These are phyloP conservation scores for Stigmatopora argus DNA, from an alignment of 2,113 vertebrate genomes.

Conservation along the genomic window DNA sequence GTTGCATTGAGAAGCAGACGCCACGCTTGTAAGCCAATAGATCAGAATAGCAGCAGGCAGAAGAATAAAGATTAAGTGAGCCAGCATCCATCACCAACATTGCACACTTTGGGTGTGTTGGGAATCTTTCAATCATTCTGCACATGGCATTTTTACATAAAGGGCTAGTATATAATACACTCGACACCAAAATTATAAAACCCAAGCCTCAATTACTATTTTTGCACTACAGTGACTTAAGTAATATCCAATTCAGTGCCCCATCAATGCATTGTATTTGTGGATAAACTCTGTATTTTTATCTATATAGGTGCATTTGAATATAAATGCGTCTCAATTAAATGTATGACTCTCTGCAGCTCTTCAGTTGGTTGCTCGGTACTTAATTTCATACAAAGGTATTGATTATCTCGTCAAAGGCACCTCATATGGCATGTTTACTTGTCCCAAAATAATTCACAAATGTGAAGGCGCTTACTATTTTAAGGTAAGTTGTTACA, in stretches of 20 bases:
- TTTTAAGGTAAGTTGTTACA: neutral
- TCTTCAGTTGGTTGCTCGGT: neutral
- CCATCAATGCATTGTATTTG: too few species aligned
- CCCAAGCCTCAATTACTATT: too few species aligned
- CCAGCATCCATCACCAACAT: constrained; percentile 20
- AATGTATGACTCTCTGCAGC: neutral
- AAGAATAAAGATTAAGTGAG: constrained; percentile 16
- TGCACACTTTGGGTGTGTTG: neutral
- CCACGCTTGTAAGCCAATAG: constrained; percentile 25
- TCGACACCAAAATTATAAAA: too few species aligned
- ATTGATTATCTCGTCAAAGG: neutral
- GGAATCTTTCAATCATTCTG: neutral
- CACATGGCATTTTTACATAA: neutral
- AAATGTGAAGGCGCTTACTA: neutral
- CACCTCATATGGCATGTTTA: neutral
- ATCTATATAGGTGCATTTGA: too few species aligned
- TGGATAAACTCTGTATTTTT: too few species aligned
- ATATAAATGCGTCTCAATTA: neutral
- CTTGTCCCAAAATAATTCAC: neutral
- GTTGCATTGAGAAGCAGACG: constrained; percentile 32
- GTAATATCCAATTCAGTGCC: too few species aligned
- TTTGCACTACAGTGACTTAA: too few species aligned
- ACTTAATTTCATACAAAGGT: neutral
- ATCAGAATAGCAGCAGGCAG: neutral
- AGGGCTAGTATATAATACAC: neutral